Percentiles rank a stretch among this genome's conserved stretches.
These are phyloP conservation scores for Blera fallax DNA, from an alignment of 2,888 invertebrate species.

Conservation along the genomic window DNA sequence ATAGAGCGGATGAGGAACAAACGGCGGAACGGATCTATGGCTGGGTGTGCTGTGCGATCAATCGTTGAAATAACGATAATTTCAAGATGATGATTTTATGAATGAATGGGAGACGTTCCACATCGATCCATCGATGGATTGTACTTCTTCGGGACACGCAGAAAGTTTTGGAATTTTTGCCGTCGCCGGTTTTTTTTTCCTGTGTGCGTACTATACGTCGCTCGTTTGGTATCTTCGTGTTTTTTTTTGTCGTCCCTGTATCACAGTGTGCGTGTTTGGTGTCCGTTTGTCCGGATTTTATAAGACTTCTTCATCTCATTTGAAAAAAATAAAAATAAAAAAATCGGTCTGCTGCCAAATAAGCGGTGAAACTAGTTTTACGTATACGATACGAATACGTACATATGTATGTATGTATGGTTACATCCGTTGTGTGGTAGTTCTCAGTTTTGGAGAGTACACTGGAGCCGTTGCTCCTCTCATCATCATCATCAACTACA, in stretches of 20 bases:
- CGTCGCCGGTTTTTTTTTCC: constrained; percentile 10
- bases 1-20: constrained; percentile 73
- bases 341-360: constrained; percentile 73
- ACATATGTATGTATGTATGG: constrained; percentile 47
- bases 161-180: constrained; percentile 76
- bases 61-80: constrained; percentile 55
- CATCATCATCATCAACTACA: constrained; percentile 42
- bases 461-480: constrained; percentile 45
- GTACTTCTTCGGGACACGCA: constrained; percentile 73
- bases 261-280: constrained; percentile 62
- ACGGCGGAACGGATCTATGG: constrained; percentile 57
- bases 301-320: constrained; percentile 68
- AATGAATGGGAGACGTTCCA: constrained; percentile 62
- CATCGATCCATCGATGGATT: constrained; percentile 24
- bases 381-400: constrained; percentile 38
- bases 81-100: constrained; percentile 61
- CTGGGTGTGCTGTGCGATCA: constrained; percentile 51
- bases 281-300: constrained; percentile 66
- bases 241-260: constrained; percentile 15
- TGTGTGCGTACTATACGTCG: constrained; percentile 18
- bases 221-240: constrained; percentile 16
- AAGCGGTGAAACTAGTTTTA: constrained; percentile 79
- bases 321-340: constrained; percentile 52
- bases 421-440: constrained; percentile 77
- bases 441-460: constrained; percentile 53